Evolutionary conservation across 2,113 vertebrate species (phyloP).

Genomic region (Plecotus auritus): DNA sequence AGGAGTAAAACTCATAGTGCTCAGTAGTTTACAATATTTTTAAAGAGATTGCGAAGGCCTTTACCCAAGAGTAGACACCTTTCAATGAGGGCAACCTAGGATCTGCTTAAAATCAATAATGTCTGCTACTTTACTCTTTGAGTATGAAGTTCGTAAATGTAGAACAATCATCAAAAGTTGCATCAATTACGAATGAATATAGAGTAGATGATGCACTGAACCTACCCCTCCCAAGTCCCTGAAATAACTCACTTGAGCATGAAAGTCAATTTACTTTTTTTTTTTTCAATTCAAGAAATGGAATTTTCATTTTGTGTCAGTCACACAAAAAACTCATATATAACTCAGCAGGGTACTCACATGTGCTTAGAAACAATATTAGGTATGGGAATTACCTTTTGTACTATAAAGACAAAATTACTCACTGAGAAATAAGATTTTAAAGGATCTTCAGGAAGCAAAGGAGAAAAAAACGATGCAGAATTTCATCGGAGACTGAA

Average conservation of each 20-base stretch:
- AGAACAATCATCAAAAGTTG: constrained; percentile 66
- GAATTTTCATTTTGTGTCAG: constrained; percentile 83
- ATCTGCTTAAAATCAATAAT: constrained; percentile 66
- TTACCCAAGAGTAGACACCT: background rate
- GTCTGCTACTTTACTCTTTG: constrained; percentile 35
- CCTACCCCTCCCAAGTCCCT: constrained; percentile 48
- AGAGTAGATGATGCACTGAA: constrained; percentile 49
- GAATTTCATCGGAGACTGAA: constrained; percentile 69
- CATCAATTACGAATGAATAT: constrained; percentile 77
- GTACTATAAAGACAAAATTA: constrained; percentile 83
- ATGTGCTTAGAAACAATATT: constrained; percentile 84
- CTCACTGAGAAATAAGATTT: constrained; percentile 79
- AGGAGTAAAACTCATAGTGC: background rate
- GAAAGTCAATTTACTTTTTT: constrained; percentile 80
- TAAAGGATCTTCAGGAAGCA: constrained; percentile 74
- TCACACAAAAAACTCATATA: constrained; percentile 77
- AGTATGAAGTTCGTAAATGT: constrained; percentile 50
- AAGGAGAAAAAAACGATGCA: constrained; percentile 60
- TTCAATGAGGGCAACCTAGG: constrained; percentile 23
- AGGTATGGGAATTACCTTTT: constrained; percentile 83
- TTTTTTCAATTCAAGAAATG: constrained; percentile 77
- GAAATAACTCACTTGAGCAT: constrained; percentile 78
- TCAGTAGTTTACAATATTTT: background rate
- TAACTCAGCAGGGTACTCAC: constrained; percentile 83
- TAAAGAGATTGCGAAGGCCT: background rate